A percentile compares a stretch with the other conserved stretches of the same genome.
phyloP scores from a whole-genome alignment of 2,888 invertebrate species.

The Anagyrus pseudococci region DNA sequence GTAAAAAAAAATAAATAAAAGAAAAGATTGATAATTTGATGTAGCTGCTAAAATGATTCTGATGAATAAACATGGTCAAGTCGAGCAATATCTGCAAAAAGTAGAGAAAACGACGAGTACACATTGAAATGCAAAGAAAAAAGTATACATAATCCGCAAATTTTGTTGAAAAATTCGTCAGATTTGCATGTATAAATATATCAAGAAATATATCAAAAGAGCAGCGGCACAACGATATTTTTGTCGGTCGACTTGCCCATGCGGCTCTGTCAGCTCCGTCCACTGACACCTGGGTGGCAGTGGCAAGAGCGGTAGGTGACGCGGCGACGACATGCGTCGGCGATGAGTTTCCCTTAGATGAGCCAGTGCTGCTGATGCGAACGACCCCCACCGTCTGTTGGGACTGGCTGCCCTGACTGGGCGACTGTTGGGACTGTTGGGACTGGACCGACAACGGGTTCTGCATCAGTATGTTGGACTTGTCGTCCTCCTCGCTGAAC shows the following conservation, averaged over 20 bases:
- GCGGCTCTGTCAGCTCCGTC: constrained; percentile 43
- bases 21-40: constrained; percentile 9
- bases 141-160: constrained; percentile 16
- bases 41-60: constrained; percentile 4
- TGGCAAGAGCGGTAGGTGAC: constrained; percentile 58
- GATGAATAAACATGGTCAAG: constrained; percentile 39
- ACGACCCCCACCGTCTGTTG: constrained; percentile 61
- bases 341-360: constrained; percentile 62
- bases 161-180: too few relatives aligned
- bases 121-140: constrained; percentile 38
- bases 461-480: constrained; percentile 69
- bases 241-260: constrained; percentile 39
- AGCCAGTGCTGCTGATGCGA: constrained; percentile 58
- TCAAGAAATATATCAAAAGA: constrained; percentile 5
- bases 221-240: neutral
- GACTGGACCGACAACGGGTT: constrained; percentile 58
- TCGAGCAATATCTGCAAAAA: constrained; percentile 31
- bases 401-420: constrained; percentile 52
- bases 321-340: constrained; percentile 59
- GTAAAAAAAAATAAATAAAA: neutral
- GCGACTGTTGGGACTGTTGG: constrained; percentile 50
- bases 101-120: constrained; percentile 6
- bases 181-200: neutral
- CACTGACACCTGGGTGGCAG: constrained; percentile 61
- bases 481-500: constrained; percentile 91